phyloP scores from a whole-genome alignment of 1,140 invertebrate species.

The Bombus waltoni region DNA sequence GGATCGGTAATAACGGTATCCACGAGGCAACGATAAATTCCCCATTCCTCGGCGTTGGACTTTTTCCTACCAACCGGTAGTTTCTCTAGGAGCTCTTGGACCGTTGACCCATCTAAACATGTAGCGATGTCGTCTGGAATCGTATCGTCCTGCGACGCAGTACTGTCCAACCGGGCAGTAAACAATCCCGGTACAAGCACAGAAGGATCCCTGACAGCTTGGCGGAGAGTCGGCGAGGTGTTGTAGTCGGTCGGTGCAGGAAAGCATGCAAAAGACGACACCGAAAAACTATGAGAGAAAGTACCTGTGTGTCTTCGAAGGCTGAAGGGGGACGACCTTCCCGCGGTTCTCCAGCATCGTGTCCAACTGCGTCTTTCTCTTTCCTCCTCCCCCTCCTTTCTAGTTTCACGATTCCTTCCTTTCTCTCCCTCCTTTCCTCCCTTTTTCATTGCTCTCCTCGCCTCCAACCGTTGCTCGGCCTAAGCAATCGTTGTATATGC shows the following conservation, averaged over 20 bases:
- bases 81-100: slow-evolving; percentile 31
- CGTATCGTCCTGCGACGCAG: slow-evolving; percentile 27
- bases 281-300: slow-evolving; percentile 72
- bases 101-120: slow-evolving; percentile 52
- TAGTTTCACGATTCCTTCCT: slow-evolving; percentile 40
- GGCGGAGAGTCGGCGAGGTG: not conserved
- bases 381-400: slow-evolving; percentile 12
- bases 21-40: slow-evolving; percentile 34
- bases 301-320: slow-evolving; percentile 66
- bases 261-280: slow-evolving; percentile 58
- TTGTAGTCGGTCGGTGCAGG: slow-evolving; percentile 38
- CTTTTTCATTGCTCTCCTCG: slow-evolving; percentile 48
- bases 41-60: too few species aligned
- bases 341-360: slow-evolving; percentile 64
- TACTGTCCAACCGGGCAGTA: slow-evolving; percentile 33
- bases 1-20: slow-evolving; percentile 47
- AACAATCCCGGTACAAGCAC: slow-evolving; percentile 55
- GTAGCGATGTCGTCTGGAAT: slow-evolving; percentile 27
- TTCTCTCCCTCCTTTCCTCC: slow-evolving; percentile 42
- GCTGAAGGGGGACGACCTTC: slow-evolving; percentile 65
- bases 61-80: slow-evolving; percentile 22
- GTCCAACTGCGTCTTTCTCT: slow-evolving; percentile 64
- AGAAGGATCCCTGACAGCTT: slow-evolving; percentile 9
- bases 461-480: slow-evolving; percentile 26
- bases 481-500: slow-evolving; percentile 30